Conservation (phyloP, 1,140 invertebrate genomes). For the Drosophila ambigua region DNA sequence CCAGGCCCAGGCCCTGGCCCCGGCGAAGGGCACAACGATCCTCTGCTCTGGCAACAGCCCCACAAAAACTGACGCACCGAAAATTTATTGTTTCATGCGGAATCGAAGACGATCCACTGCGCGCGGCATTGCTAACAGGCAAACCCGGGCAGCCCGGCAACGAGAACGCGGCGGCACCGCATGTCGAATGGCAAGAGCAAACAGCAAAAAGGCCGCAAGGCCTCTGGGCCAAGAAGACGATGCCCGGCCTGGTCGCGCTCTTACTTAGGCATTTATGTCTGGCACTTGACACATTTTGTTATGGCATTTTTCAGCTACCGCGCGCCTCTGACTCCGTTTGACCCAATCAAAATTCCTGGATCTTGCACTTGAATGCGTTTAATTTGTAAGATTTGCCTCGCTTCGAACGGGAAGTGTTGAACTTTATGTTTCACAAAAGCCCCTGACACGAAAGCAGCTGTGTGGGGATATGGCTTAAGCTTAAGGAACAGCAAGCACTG, state of each 20-base stretch:
- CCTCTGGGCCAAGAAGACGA: slow-evolving; percentile 17
- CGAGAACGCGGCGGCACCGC: slow-evolving; percentile 25
- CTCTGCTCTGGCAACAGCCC: not conserved
- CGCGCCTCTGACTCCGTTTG: slow-evolving; percentile 60
- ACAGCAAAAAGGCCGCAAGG: slow-evolving; percentile 70
- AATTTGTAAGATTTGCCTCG: slow-evolving; percentile 69
- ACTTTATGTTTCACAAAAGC: slow-evolving; percentile 39
- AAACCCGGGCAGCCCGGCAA: not conserved
- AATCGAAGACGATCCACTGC: slow-evolving; percentile 32
- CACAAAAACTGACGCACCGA: slow-evolving; percentile 76
- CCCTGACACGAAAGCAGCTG: not conserved
- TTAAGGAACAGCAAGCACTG: not conserved
- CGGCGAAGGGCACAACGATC: slow-evolving; percentile 22
- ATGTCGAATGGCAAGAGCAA: slow-evolving; percentile 70
- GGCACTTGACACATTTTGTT: slow-evolving; percentile 82
- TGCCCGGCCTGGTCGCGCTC: slow-evolving; percentile 22
- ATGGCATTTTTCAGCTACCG: slow-evolving; percentile 78
- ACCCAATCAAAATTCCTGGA: slow-evolving; percentile 79
- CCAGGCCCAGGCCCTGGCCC: not conserved
- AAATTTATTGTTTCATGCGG: slow-evolving; percentile 75
- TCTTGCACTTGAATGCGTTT: slow-evolving; percentile 81
- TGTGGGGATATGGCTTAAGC: not conserved
- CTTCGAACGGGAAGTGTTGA: slow-evolving; percentile 50
- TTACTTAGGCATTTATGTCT: slow-evolving; percentile 82
- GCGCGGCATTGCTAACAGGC: too few species aligned